Base-by-base conservation (phyloP, 2,113 vertebrate species). In the Strix uralensis region DNA sequence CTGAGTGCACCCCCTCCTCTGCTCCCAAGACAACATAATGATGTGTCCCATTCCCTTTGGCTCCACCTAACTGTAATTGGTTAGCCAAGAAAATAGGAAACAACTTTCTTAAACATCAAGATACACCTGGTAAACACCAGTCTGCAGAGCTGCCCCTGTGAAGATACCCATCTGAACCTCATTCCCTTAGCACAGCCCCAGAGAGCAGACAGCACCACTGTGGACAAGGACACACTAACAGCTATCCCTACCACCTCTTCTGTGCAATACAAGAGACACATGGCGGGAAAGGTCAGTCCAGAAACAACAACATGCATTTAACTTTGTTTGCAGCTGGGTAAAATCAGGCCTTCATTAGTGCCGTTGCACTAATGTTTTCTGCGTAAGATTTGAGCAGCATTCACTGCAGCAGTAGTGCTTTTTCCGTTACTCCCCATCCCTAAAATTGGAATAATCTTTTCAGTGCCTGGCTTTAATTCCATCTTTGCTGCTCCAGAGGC, bases 11-110 rank as follows among this genome's bases (percentile, higher is more conserved):
- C 20, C 59, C 14, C 27, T 61, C 42, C n/a, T 58, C 47, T n/a
- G 34, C 46, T 93, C 19, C 30, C 0, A 0, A 25, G 42, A 21
- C 27, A 61, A 55, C 0, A 2, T 47, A 61, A 8, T 5, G 13
- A 51, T 5, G 5, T 4, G 12, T 46, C 19, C 38, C 8, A 5
- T 19, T 79, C 29, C 46, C 29, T 72, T 51, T 38, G 9, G 65
- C 22, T 59, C 80, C 86, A 86, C 10, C 0, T 15, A 75, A 63
- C 42, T 63, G 19, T 6, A 67, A 20, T 6, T 29, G 20, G 7
- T 94, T 21, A 52, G 32, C 13, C 40, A 83, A 52, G 17, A 71
- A 86, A 93, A 85, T 1, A 82, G 38, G 13, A 69, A 72, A 63
- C 8, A 25, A 34, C 15, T 79, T 59, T 38, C 75, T 8, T 51